Base-by-base conservation (phyloP, 1,140 invertebrate genomes). In the Branchinecta lindahli region DNA sequence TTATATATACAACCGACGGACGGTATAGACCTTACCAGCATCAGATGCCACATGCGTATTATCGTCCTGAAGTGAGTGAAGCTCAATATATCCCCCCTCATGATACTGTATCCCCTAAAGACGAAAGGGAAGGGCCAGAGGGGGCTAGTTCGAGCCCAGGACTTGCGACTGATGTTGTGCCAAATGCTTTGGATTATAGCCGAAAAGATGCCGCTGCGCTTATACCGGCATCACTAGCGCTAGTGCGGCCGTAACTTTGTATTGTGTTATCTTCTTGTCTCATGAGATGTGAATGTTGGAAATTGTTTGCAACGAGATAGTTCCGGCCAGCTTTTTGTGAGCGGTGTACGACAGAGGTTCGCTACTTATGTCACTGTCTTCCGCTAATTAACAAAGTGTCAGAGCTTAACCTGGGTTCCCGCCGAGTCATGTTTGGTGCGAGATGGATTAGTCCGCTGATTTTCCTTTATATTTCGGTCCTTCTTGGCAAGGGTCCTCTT, bases 131-230 rank as follows among this genome's bases (percentile, higher is more conserved):
- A 12, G 73, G 71, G 10, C 76, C 76, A 3, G 76, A 77, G 72
- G 76, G 76, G n/a, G 76, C 76, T 20, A 76, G 75, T 61, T 76
- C 75, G n/a, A 77, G 76, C 8, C 76, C 76, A 46, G 73, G 73
- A 52, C 68, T 73, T 18, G 61, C 73, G 21, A 65, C 46, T 45
- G 71, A 72, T 68, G 52, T 61, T 61, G 52, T 61, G 52, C 52
- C 52, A 61, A 61, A 61, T 61, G 52, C 52, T 20, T 20, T 61
- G 18, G 52, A 61, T 6, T 61, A 61, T 61, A 15, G 12, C 12
- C 12, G 18, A 61, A 61, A 61, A 6, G 52, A 61, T 61, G 52
- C 52, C 18, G 52, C 2, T 61, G 52, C 52, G 12, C 12, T 61
- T 61, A 61, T 61, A 61, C 52, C 52, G 18, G 52, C 52, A 61